These are phyloP conservation scores for Nipponacmea schrenckii DNA, from an alignment of 2,888 invertebrate genomes.

Conservation along the genomic window DNA sequence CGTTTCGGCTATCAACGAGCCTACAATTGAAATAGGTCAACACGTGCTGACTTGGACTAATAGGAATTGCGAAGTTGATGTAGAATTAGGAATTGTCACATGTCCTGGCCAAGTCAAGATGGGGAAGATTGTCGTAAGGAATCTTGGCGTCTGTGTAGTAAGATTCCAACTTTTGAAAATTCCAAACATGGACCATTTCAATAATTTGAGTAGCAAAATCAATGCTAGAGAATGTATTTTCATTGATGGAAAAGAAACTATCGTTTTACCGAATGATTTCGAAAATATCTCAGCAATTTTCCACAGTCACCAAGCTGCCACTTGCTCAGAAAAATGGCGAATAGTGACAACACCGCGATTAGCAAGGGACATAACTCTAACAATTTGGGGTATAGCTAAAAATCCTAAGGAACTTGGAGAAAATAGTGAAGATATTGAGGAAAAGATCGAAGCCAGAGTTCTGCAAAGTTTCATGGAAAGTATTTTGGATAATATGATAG, in stretches of 20 bases:
- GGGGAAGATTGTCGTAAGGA: background rate
- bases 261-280: background rate
- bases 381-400: constrained; percentile 1
- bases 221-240: background rate
- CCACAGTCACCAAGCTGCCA: background rate
- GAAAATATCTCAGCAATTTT: background rate
- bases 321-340: background rate
- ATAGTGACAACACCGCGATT: background rate
- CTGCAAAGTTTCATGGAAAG: background rate
- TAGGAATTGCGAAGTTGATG: background rate
- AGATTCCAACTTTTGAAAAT: background rate
- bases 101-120: background rate
- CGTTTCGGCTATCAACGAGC: background rate
- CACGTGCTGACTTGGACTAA: background rate
- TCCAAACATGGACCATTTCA: background rate
- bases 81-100: background rate
- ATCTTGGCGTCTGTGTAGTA: background rate
- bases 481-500: background rate
- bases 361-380: background rate
- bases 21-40: background rate
- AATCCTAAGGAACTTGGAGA: background rate
- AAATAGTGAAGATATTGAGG: background rate
- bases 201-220: background rate
- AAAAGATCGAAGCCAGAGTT: background rate
- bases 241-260: background rate